Evolutionary conservation across 1,140 invertebrate genomes (phyloP).

Genomic region (Wasmannia auropunctata): DNA sequence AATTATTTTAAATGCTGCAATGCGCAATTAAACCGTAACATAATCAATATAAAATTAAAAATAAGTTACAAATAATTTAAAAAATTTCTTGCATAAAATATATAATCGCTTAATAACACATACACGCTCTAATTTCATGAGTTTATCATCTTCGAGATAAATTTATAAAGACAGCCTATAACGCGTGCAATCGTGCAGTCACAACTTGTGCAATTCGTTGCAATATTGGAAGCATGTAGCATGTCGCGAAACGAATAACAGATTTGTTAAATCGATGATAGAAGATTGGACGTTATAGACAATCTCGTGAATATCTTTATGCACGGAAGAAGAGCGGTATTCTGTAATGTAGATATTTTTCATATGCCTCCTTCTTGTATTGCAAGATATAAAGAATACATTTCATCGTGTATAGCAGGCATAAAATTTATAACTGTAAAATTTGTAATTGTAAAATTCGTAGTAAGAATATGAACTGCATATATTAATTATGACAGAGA

Average conservation of each 20-base stretch:
- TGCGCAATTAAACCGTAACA: not conserved
- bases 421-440: too few species aligned
- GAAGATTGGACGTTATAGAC: not conserved
- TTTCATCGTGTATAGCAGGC: not conserved
- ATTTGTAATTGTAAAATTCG: not conserved
- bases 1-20: not conserved
- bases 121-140: not conserved
- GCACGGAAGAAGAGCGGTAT: not conserved
- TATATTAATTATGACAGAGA: not conserved
- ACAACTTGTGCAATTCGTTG: not conserved
- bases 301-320: not conserved
- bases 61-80: not conserved
- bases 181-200: not conserved
- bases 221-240: not conserved
- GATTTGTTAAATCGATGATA: slow-evolving; percentile 16
- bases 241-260: not conserved
- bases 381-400: not conserved
- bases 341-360: not conserved
- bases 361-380: not conserved
- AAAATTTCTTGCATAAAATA: not conserved
- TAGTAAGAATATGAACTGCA: not conserved
- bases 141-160: not conserved
- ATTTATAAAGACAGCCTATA: not conserved
- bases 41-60: not conserved
- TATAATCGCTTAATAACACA: not conserved